phyloP scores from a whole-genome alignment of 2,113 vertebrate species.

The Tetraodon nigroviridis region DNA sequence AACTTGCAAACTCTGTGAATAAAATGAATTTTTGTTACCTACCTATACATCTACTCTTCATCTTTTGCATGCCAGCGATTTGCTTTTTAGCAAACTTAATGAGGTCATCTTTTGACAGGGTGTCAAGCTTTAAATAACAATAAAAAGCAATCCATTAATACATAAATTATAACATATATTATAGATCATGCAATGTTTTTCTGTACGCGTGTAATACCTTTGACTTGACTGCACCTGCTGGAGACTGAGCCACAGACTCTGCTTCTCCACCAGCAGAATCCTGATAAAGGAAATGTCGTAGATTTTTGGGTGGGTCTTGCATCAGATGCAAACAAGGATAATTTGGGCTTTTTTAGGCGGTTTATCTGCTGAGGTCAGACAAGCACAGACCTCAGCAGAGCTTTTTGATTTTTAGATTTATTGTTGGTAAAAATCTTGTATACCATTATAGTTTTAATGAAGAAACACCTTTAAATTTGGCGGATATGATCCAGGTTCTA shows the following conservation, averaged over 20 bases:
- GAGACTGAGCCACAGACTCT: slow-evolving; percentile 48
- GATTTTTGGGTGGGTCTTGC: background rate
- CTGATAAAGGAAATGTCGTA: slow-evolving; percentile 26
- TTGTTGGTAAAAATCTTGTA: background rate
- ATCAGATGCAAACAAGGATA: background rate
- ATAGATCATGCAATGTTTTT: background rate
- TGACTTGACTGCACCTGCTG: slow-evolving; percentile 55
- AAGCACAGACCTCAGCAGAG: background rate
- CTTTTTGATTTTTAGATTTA: too few relatives aligned
- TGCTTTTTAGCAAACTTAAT: slow-evolving; percentile 98
- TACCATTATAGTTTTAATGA: background rate
- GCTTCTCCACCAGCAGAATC: slow-evolving; percentile 40
- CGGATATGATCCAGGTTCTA: too few relatives aligned
- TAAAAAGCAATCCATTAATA: background rate
- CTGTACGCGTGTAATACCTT: slow-evolving; percentile 46
- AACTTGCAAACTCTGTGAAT: too few relatives aligned
- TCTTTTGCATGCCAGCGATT: slow-evolving; percentile 85
- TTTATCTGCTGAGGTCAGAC: too few relatives aligned
- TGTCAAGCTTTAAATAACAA: slow-evolving; percentile 79
- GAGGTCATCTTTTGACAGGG: slow-evolving; percentile 90
- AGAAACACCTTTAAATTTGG: background rate
- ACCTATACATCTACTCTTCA: slow-evolving; percentile 89
- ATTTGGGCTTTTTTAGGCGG: too few relatives aligned
- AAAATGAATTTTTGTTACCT: background rate
- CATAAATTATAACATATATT: background rate